These are phyloP conservation scores for Drosophila santomea DNA, from an alignment of 1,140 invertebrate species.

Conservation along the genomic window DNA sequence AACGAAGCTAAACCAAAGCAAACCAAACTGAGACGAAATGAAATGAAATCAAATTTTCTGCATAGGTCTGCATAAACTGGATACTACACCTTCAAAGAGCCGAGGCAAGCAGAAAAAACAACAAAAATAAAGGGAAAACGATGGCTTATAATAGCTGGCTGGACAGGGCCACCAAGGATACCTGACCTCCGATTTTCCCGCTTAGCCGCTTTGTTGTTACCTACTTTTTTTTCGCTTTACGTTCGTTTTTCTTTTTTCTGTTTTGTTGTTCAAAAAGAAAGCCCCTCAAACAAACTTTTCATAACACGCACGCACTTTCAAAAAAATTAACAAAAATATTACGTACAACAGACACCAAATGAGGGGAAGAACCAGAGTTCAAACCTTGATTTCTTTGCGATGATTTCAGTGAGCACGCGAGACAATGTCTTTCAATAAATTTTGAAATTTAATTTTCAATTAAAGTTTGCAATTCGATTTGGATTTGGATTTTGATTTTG, in stretches of 20 bases:
- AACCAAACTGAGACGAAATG: slow-evolving; percentile 28
- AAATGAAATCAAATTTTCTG: slow-evolving; percentile 35
- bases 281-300: slow-evolving; percentile 34
- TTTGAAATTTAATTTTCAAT: background rate
- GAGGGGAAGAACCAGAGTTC: slow-evolving; percentile 9
- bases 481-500: background rate
- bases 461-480: background rate
- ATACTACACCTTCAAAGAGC: slow-evolving; percentile 25
- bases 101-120: slow-evolving; percentile 44
- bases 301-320: slow-evolving; percentile 45
- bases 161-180: background rate
- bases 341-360: slow-evolving; percentile 20
- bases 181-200: slow-evolving; percentile 8
- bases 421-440: background rate
- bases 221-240: background rate
- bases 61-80: slow-evolving; percentile 60
- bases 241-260: background rate
- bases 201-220: background rate
- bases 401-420: slow-evolving; percentile 14
- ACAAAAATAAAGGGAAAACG: background rate
- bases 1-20: slow-evolving; percentile 12
- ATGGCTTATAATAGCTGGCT: slow-evolving; percentile 53
- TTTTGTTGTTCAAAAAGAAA: slow-evolving; percentile 5
- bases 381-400: slow-evolving; percentile 26
- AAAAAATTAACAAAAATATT: slow-evolving; percentile 25